phyloP scores from a whole-genome alignment of 1,140 invertebrate genomes.

The Leptinotarsa texana region DNA sequence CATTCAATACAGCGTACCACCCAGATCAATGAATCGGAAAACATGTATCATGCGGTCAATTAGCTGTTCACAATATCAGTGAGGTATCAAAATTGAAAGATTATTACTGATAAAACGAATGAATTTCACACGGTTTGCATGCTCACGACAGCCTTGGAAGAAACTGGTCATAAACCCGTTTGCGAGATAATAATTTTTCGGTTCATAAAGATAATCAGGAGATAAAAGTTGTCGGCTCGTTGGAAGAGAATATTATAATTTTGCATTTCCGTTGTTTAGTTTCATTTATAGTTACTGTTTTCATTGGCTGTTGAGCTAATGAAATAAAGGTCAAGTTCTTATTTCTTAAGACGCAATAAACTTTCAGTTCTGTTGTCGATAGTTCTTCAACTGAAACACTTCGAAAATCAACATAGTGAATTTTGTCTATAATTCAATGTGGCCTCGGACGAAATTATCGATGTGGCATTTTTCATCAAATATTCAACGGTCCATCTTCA shows the following conservation, averaged over 20 bases:
- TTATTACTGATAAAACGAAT: not conserved
- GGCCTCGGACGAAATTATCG: no score
- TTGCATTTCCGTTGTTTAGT: not conserved
- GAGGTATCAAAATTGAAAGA: not conserved
- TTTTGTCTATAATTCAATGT: no score
- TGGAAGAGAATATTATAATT: not conserved
- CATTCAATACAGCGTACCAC: not conserved
- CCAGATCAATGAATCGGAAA: not conserved
- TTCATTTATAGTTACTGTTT: not conserved
- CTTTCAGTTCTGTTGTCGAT: no score
- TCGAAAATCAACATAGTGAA: no score
- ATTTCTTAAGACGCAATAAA: no score
- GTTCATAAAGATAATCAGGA: not conserved
- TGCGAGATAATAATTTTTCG: not conserved
- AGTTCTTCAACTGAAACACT: no score
- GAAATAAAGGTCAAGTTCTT: not conserved
- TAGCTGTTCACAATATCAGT: not conserved
- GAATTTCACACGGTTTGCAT: not conserved
- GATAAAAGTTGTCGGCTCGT: constrained; percentile 4
- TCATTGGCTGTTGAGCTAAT: not conserved
- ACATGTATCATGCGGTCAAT: not conserved
- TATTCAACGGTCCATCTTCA: no score
- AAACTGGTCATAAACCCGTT: not conserved
- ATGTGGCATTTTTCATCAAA: no score
- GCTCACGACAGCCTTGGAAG: not conserved